A percentile compares a stretch with the other conserved stretches of the same genome.
Conservation (phyloP, 2,797 vertebrate species). For the Gadopsis marmoratus region DNA sequence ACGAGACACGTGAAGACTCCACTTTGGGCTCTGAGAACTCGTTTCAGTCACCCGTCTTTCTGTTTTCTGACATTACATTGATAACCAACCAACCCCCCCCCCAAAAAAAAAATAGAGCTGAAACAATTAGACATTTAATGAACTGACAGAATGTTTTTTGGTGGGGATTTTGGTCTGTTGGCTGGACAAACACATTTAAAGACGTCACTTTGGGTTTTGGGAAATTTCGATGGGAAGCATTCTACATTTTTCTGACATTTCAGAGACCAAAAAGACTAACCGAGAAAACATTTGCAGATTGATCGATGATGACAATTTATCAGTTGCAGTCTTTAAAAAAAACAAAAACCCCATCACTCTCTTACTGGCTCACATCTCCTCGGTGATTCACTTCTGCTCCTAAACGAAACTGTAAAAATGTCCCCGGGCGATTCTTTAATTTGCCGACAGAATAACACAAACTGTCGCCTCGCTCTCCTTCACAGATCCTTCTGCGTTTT, state of each 20-base stretch:
- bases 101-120: too few species aligned
- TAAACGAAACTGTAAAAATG: neutral
- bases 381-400: neutral
- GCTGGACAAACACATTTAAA: neutral
- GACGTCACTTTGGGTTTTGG: neutral
- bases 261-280: neutral
- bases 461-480: slow-evolving; percentile 4
- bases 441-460: neutral
- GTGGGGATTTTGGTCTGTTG: too few species aligned
- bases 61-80: too few species aligned
- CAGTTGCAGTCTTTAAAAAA: neutral
- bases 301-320: neutral
- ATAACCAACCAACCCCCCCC: too few species aligned
- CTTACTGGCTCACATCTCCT: neutral
- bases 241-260: neutral
- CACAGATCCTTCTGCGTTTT: slow-evolving; percentile 32
- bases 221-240: neutral
- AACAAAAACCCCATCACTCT: neutral
- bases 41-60: too few species aligned
- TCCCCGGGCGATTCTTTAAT: neutral
- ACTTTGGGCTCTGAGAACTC: too few species aligned
- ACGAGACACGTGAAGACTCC: too few species aligned
- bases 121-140: too few species aligned
- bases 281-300: neutral
- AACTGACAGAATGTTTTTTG: too few species aligned